A percentile compares a stretch with the other conserved stretches of the same genome.
Conservation (phyloP, 2,888 invertebrate species). For the Perithous albicinctus region DNA sequence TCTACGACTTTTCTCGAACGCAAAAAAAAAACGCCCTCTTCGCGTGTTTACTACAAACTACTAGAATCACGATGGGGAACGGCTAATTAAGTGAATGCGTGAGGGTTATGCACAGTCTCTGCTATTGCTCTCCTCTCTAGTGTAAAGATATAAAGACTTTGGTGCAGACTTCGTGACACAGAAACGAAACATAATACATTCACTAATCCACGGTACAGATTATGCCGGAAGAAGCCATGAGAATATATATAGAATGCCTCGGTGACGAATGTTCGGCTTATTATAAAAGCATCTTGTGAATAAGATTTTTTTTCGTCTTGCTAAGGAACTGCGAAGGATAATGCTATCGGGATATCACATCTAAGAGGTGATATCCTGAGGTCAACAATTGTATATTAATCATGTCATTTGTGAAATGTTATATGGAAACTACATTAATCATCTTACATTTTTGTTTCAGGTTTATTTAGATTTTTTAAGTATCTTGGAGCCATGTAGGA, state of each 20-base stretch:
- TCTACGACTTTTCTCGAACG: constrained; percentile 40
- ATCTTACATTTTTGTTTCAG: no score
- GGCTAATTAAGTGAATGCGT: constrained; percentile 55
- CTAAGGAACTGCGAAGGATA: no score
- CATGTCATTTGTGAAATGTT: no score
- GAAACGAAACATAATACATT: not conserved
- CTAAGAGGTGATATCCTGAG: no score
- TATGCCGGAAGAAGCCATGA: constrained; percentile 33
- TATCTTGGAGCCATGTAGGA: no score
- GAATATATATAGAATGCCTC: constrained; percentile 40
- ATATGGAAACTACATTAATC: no score
- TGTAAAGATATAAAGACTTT: not conserved
- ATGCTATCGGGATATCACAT: no score
- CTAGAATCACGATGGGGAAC: constrained; percentile 12
- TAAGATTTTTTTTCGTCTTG: no score
- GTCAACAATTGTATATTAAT: no score
- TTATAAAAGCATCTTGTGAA: constrained; percentile 25
- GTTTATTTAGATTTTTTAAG: no score
- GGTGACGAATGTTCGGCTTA: constrained; percentile 34
- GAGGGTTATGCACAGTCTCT: constrained; percentile 23
- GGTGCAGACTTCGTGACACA: constrained; percentile 4
- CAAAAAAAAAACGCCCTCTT: constrained; percentile 29
- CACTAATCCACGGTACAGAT: not conserved
- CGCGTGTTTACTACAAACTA: constrained; percentile 23
- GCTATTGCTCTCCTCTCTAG: no score